Conservation (phyloP, 2,888 invertebrate genomes). For the Torymus tubicola region DNA sequence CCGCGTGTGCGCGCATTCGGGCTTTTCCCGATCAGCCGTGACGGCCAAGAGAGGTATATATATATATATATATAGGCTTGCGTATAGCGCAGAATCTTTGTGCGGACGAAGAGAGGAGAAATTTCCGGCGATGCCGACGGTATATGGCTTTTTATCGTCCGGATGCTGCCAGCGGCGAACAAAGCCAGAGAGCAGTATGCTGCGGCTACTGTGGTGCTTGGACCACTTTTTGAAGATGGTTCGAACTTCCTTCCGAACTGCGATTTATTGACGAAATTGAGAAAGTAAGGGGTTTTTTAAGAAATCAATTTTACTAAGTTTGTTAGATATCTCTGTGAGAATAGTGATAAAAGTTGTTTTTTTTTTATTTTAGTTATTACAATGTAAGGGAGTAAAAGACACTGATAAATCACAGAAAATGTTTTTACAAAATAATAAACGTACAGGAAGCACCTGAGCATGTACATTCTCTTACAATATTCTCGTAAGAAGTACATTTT, state of each 20-base stretch:
- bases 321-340: too few relatives aligned
- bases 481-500: conserved; percentile 12
- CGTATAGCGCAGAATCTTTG: not conserved
- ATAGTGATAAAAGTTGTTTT: too few relatives aligned
- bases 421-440: not conserved
- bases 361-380: too few relatives aligned
- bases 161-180: conserved; percentile 21
- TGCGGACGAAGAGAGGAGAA: conserved; percentile 16
- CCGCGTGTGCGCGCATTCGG: conserved; percentile 60
- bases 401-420: not conserved
- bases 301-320: too few relatives aligned
- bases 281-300: too few relatives aligned
- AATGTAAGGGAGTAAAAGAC: too few relatives aligned
- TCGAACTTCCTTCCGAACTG: too few relatives aligned
- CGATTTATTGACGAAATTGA: too few relatives aligned
- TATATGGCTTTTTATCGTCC: conserved; percentile 16
- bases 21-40: conserved; percentile 65
- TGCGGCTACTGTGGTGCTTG: not conserved
- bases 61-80: too few relatives aligned
- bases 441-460: not conserved
- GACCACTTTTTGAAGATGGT: not conserved
- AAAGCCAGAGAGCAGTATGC: conserved; percentile 4
- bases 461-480: conserved; percentile 7
- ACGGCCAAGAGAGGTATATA: conserved; percentile 57
- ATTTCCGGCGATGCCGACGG: conserved; percentile 34